Conservation (phyloP, 2,113 vertebrate genomes). For the rat (Rattus norvegicus) region GRCr8 NC_086023.1:83627001-83627500, state of each 20-base stretch:
- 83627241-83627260: background rate
- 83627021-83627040: background rate
- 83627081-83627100: background rate
- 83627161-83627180: background rate
- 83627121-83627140: background rate
- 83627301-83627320: background rate
- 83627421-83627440: background rate
- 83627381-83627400: background rate
- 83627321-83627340: background rate
- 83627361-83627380: background rate
- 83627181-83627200: background rate
- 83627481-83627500: too few species aligned
- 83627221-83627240: background rate
- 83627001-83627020: background rate
- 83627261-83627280: conserved; percentile 8
- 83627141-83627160: background rate
- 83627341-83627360: background rate
- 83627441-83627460: background rate
- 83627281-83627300: background rate
- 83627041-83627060: background rate
- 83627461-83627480: background rate
- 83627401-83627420: background rate
- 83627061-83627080: background rate
- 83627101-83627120: background rate
- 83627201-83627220: background rate